Evolutionary conservation across 2,888 invertebrate genomes (phyloP).

Genomic region (Coelinius sp.): DNA sequence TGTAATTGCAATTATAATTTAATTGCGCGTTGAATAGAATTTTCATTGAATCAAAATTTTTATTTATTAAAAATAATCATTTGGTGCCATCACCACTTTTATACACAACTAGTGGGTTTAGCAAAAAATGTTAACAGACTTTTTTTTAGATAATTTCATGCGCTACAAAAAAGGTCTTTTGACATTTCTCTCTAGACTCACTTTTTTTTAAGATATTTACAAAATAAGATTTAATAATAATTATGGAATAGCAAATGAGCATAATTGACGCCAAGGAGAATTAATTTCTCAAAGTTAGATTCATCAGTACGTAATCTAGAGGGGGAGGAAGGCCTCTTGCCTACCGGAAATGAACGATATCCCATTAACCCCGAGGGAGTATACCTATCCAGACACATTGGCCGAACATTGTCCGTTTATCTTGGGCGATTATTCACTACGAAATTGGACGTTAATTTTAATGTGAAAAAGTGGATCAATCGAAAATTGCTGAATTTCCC

Average conservation of each 20-base stretch:
- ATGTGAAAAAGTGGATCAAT: neutral
- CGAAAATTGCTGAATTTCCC: neutral
- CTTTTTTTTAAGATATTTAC: too few species aligned
- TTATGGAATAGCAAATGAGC: slow-evolving; percentile 33
- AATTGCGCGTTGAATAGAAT: too few species aligned
- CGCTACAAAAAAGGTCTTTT: too few species aligned
- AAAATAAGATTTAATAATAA: too few species aligned
- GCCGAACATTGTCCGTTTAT: slow-evolving; percentile 19
- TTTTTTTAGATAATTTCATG: too few species aligned
- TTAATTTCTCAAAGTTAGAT: slow-evolving; percentile 43
- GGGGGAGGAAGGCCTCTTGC: slow-evolving; percentile 21
- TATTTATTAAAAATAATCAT: too few species aligned
- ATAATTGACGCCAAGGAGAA: slow-evolving; percentile 32
- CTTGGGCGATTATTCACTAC: neutral
- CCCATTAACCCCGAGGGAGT: slow-evolving; percentile 29
- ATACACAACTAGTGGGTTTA: too few species aligned
- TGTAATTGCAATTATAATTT: neutral
- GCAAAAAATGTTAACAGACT: too few species aligned
- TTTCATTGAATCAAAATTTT: neutral
- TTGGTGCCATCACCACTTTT: too few species aligned
- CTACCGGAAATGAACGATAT: slow-evolving; percentile 39
- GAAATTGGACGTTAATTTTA: slow-evolving; percentile 7
- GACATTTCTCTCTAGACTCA: too few species aligned
- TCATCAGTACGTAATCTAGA: slow-evolving; percentile 27
- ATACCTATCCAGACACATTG: slow-evolving; percentile 45